These are phyloP conservation scores for Pitangus sulphuratus DNA, from an alignment of 2,797 vertebrate species.

Conservation along the genomic window DNA sequence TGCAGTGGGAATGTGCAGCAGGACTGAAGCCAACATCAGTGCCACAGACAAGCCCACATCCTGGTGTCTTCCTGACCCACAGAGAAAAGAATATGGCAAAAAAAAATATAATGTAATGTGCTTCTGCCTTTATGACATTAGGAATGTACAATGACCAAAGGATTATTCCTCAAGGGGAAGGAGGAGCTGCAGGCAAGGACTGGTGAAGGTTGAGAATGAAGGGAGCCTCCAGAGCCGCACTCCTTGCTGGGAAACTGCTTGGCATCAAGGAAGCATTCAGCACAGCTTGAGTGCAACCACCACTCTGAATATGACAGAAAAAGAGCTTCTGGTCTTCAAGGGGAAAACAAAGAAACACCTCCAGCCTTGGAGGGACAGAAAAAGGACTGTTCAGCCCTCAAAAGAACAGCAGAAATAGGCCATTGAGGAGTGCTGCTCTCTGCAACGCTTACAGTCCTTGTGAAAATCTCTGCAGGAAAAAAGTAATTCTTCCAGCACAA, in stretches of 20 bases:
- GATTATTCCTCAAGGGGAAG: background rate
- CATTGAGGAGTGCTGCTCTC: background rate
- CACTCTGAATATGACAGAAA: background rate
- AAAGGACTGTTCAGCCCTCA: background rate
- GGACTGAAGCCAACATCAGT: background rate
- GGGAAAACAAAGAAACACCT: background rate
- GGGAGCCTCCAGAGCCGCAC: background rate
- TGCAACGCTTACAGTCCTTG: background rate
- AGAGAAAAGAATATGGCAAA: background rate
- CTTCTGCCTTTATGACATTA: background rate
- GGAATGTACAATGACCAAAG: background rate
- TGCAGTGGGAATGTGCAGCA: background rate
- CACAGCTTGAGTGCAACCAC: background rate
- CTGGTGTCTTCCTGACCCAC: background rate
- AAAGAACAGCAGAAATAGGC: background rate
- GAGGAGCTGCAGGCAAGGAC: background rate
- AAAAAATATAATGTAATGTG: accelerated
- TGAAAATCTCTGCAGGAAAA: background rate
- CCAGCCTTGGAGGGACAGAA: background rate
- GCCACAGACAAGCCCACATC: accelerated
- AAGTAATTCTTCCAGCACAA: background rate
- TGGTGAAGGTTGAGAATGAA: background rate
- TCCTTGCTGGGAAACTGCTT: background rate
- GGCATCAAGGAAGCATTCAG: background rate
- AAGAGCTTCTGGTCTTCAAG: background rate